phyloP scores from a whole-genome alignment of 2,888 invertebrate species.

The Aplocera efformata region DNA sequence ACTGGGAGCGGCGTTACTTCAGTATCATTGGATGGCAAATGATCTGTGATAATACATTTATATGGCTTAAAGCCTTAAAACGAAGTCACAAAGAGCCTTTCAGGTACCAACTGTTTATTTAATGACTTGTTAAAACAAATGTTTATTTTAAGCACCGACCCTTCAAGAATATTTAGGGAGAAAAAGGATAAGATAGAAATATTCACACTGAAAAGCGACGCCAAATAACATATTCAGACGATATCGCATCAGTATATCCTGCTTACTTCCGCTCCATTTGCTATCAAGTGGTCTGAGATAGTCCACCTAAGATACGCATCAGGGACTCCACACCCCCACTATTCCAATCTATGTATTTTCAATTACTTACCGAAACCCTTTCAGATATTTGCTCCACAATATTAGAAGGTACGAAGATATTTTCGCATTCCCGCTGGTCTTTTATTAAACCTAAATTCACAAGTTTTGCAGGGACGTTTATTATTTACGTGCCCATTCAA shows the following conservation, averaged over 20 bases:
- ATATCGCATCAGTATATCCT: constrained; percentile 63
- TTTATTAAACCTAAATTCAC: constrained; percentile 8
- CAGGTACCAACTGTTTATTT: constrained; percentile 45
- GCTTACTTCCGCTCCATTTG: constrained; percentile 71
- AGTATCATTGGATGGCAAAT: constrained; percentile 67
- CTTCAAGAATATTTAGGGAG: constrained; percentile 1
- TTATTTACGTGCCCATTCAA: constrained; percentile 12
- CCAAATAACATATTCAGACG: constrained; percentile 51
- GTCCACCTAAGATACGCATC: constrained; percentile 71
- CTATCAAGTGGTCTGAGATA: constrained; percentile 73
- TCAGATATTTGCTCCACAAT: constrained; percentile 24
- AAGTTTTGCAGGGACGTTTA: constrained; percentile 7
- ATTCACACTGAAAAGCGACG: constrained; percentile 47
- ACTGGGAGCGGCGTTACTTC: constrained; percentile 57
- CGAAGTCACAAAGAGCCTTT: constrained; percentile 46
- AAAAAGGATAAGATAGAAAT: constrained; percentile 13
- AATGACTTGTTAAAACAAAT: constrained; percentile 50
- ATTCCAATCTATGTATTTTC: constrained; percentile 60
- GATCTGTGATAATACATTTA: constrained; percentile 63
- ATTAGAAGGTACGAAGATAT: constrained; percentile 12
- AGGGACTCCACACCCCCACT: constrained; percentile 39
- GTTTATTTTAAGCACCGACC: constrained; percentile 8
- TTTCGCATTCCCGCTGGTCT: constrained; percentile 9
- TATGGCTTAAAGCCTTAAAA: constrained; percentile 55
- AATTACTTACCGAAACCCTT: constrained; percentile 52